These are phyloP conservation scores for Idris sp. DNA, from an alignment of 1,140 invertebrate species.

Conservation along the genomic window DNA sequence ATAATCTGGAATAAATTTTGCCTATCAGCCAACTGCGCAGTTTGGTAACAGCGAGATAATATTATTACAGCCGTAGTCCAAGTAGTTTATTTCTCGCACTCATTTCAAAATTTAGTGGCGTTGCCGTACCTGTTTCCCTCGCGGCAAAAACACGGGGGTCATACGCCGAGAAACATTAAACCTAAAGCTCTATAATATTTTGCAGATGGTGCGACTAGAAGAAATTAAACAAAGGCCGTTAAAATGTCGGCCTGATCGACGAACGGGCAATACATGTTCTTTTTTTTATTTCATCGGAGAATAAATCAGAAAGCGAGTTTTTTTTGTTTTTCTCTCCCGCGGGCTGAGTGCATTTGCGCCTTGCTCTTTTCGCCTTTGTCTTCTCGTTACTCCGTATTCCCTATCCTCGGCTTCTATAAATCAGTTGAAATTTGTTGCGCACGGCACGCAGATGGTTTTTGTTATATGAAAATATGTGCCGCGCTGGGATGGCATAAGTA, in stretches of 20 bases:
- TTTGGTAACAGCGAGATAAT: constrained; percentile 66
- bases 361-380: constrained; percentile 51
- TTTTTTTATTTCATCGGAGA: neutral
- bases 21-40: constrained; percentile 65
- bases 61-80: constrained; percentile 69
- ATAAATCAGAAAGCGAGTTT: constrained; percentile 34
- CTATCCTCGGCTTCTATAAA: constrained; percentile 73
- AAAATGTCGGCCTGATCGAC: constrained; percentile 8
- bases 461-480: constrained; percentile 80
- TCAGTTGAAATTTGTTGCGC: constrained; percentile 79
- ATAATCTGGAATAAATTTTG: constrained; percentile 68
- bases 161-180: constrained; percentile 54
- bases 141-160: constrained; percentile 60
- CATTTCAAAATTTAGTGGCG: constrained; percentile 71
- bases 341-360: constrained; percentile 44
- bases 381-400: constrained; percentile 52
- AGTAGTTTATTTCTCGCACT: constrained; percentile 73
- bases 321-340: constrained; percentile 18
- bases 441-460: constrained; percentile 79
- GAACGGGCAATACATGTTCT: too few species aligned
- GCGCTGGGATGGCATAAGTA: constrained; percentile 76
- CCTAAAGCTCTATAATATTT: constrained; percentile 61
- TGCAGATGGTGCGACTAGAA: constrained; percentile 58
- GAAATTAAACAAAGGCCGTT: constrained; percentile 26
- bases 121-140: constrained; percentile 21